These are phyloP conservation scores for Hermatobates lingyangjiaoensis DNA, from an alignment of 1,140 invertebrate species.

Conservation along the genomic window DNA sequence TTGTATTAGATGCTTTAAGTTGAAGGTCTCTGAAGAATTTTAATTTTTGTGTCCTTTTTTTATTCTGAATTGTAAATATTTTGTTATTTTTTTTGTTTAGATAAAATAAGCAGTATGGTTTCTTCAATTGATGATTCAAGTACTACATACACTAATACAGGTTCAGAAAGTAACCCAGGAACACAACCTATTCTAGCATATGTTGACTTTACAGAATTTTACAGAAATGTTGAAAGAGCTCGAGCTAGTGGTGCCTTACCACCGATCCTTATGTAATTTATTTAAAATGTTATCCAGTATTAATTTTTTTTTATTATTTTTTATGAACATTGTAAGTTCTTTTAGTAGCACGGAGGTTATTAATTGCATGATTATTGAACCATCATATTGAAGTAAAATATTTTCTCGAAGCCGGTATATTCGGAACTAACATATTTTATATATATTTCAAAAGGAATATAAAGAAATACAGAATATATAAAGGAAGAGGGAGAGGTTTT, in stretches of 20 bases:
- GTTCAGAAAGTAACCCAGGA: constrained; percentile 1
- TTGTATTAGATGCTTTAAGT: neutral
- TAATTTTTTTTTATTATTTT: neutral
- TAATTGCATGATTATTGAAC: neutral
- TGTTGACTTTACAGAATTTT: constrained; percentile 70
- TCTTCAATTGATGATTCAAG: constrained; percentile 1
- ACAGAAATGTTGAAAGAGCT: constrained; percentile 45
- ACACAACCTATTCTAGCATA: constrained; percentile 31
- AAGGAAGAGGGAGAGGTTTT: no score
- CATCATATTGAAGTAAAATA: neutral
- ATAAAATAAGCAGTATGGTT: neutral
- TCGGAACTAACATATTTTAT: neutral
- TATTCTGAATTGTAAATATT: neutral
- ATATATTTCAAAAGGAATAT: neutral
- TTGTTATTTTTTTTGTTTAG: neutral
- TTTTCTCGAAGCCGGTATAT: neutral
- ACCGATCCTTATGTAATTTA: neutral
- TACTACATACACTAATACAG: constrained; percentile 11
- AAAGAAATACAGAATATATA: no score
- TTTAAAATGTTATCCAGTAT: neutral
- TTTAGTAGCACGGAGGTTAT: neutral
- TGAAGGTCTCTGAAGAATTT: no score
- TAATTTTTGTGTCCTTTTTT: neutral
- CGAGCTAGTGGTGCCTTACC: constrained; percentile 36
- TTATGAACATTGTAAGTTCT: neutral